phyloP scores from a whole-genome alignment of 2,797 vertebrate genomes.

The Xenopus petersii region DNA sequence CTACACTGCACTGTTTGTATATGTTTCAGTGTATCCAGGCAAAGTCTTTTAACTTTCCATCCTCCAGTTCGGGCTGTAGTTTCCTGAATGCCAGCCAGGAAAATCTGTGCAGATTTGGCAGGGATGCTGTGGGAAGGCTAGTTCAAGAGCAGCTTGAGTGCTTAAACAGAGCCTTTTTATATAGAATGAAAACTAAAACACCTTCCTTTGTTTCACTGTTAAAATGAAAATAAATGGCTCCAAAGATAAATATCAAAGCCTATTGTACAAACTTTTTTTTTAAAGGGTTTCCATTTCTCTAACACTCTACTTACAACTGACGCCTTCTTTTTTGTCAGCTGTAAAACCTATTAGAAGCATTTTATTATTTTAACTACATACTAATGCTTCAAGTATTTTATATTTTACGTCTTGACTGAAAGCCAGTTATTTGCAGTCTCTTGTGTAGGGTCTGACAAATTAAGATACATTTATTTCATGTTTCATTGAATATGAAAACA shows the following conservation, averaged over 20 bases:
- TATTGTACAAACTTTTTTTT: slow-evolving; percentile 62
- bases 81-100: slow-evolving; percentile 98
- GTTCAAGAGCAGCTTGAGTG: slow-evolving; percentile 68
- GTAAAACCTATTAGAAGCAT: slow-evolving; percentile 72
- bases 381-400: slow-evolving; percentile 63
- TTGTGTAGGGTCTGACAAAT: slow-evolving; percentile 75
- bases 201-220: slow-evolving; percentile 70
- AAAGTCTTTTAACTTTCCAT: slow-evolving; percentile 91
- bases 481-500: slow-evolving; percentile 80
- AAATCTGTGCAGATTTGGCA: slow-evolving; percentile 90
- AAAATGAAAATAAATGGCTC: slow-evolving; percentile 57
- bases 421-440: slow-evolving; percentile 64
- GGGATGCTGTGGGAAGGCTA: slow-evolving; percentile 84
- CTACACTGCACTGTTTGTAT: slow-evolving; percentile 80
- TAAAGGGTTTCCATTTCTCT: slow-evolving; percentile 62
- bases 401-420: slow-evolving; percentile 58
- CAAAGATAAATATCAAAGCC: slow-evolving; percentile 65
- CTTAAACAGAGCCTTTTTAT: slow-evolving; percentile 67
- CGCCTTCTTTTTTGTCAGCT: slow-evolving; percentile 63
- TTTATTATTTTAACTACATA: slow-evolving; percentile 67
- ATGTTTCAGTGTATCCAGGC: slow-evolving; percentile 93
- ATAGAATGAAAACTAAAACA: slow-evolving; percentile 68
- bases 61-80: slow-evolving; percentile 80
- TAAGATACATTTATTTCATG: slow-evolving; percentile 81
- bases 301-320: slow-evolving; percentile 61